Base-by-base conservation (phyloP, 2,797 vertebrate genomes). In the Sebastes goodei region DNA sequence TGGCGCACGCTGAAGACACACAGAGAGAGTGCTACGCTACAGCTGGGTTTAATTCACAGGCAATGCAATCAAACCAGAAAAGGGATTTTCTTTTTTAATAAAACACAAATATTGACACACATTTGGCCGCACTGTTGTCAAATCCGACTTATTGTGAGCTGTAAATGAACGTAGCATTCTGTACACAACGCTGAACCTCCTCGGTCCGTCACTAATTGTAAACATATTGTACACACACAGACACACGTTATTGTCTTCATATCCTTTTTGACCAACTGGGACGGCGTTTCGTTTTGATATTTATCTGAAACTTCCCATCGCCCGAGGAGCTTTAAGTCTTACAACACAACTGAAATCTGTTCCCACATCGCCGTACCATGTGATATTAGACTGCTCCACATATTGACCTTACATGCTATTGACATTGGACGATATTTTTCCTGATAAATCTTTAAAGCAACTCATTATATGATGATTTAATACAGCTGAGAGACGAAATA, bases 21-120 rank as follows among this genome's bases (percentile, higher is more conserved):
- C 86, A 84, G 63, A 15, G 71, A 55, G 60, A 32, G 71, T 55
- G 72, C 55, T 73, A 20, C 15, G 15, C 27, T 9, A 17, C 90
- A 92, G 92, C 86, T 92, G 90, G 80, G 38, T 81, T 86, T 69
- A 79, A 85, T 92, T 80, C 74, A 76, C 68, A 33, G 46, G 32
- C 75, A 49, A n/a, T n/a, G 69, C 71, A 83, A 86, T 91, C 83
- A 86, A 55, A 82, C 78, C 62, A 75, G 65, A 82, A 74, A 64
- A 69, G 60, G 30, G 59, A 66, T 59, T 80, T 84, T 74, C 81
- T 73, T 80, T 55, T 15, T 42, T 15, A 42, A 42, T 74, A 76
- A 65, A 86, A 71, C 35, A 83, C 69, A 88, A 87, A 87, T 84
- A 86, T 83, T 83, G 82, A 74, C 64, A 60, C 61, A 79, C 57